Conservation (phyloP, 2,113 vertebrate species). For the Vombatus ursinus region DNA sequence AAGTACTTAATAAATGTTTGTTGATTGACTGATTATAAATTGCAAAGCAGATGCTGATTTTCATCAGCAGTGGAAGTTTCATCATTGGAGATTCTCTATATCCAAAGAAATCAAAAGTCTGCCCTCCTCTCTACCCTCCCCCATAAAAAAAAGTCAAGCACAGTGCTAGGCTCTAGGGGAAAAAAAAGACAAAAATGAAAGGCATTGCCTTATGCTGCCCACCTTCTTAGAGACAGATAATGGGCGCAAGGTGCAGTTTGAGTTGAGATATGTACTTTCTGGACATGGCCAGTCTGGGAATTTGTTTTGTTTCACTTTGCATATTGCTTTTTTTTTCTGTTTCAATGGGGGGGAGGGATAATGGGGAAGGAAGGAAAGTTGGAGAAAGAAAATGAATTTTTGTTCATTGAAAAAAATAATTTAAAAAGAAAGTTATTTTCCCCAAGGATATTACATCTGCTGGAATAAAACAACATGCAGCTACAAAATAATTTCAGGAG, state of each 20-base stretch:
- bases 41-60: neutral
- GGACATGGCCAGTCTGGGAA: neutral
- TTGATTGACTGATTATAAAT: neutral
- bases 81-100: neutral
- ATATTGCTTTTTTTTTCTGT: neutral
- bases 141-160: neutral
- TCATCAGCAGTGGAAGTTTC: neutral
- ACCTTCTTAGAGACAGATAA: neutral
- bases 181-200: neutral
- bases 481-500: neutral
- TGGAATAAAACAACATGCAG: neutral
- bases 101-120: neutral
- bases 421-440: neutral
- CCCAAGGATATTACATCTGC: neutral
- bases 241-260: neutral
- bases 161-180: neutral
- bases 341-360: too few relatives aligned
- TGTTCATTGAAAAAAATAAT: neutral
- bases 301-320: neutral
- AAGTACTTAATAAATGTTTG: neutral
- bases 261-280: neutral
- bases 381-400: neutral
- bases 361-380: too few relatives aligned
- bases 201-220: neutral
- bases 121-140: neutral